A percentile compares a stretch with the other conserved stretches of the same genome.
Evolutionary conservation across 1,140 invertebrate species (phyloP).

Genomic region (Atta colombica): DNA sequence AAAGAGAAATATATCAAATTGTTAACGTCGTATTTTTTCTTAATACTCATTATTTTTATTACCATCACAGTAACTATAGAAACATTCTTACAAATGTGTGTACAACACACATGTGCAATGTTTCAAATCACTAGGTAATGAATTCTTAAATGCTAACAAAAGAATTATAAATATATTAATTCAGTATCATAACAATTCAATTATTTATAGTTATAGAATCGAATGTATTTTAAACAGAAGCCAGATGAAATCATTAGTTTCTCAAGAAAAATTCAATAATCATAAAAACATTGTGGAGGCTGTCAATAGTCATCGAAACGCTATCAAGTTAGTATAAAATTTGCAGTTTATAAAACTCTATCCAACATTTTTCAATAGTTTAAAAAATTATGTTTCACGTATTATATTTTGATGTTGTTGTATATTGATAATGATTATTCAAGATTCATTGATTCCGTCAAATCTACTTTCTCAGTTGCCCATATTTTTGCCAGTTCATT

Average conservation of each 20-base stretch:
- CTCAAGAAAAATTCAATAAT: neutral
- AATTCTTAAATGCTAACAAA: neutral
- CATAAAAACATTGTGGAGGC: constrained; percentile 8
- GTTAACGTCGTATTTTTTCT: neutral
- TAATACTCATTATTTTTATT: neutral
- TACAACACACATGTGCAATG: constrained; percentile 45
- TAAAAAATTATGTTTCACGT: neutral
- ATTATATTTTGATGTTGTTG: neutral
- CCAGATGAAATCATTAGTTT: neutral
- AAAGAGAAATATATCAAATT: neutral
- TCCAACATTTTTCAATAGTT: neutral
- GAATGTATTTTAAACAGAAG: constrained; percentile 37
- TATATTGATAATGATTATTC: constrained; percentile 1
- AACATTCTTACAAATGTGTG: neutral
- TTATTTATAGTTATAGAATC: constrained; percentile 37
- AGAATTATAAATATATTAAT: neutral
- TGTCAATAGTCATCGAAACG: constrained; percentile 40
- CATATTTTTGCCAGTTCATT: neutral
- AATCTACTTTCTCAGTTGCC: neutral
- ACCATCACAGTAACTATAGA: neutral
- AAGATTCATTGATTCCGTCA: constrained; percentile 3
- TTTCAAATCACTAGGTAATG: constrained; percentile 52
- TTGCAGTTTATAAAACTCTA: neutral
- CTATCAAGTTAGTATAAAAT: constrained; percentile 34
- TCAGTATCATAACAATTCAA: neutral